Conservation (phyloP, 2,797 vertebrate species). For the Paramormyrops hopkinsi region DNA sequence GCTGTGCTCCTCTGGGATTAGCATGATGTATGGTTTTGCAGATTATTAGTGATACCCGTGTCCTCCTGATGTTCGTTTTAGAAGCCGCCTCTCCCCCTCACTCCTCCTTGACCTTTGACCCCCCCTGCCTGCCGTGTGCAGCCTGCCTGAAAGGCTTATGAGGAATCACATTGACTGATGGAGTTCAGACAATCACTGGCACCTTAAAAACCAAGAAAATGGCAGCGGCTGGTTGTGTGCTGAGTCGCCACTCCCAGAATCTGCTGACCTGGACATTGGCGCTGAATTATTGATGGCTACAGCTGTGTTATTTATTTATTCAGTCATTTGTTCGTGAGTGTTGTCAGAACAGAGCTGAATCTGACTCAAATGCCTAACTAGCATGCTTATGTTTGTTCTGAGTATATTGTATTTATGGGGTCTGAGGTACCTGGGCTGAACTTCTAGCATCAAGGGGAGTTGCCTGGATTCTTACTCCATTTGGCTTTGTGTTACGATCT, state of each 20-base stretch:
- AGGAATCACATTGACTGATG: neutral
- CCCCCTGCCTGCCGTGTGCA: neutral
- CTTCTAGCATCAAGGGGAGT: neutral
- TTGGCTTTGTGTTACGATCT: neutral
- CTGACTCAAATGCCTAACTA: neutral
- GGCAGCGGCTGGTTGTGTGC: neutral
- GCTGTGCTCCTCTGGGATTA: neutral
- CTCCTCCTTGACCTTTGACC: neutral
- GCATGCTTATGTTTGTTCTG: neutral
- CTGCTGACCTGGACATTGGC: neutral
- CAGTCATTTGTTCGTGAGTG: neutral
- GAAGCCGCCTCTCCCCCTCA: neutral
- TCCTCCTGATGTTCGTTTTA: neutral
- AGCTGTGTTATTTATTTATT: neutral
- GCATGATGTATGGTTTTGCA: neutral
- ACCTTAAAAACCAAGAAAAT: neutral
- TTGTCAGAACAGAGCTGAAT: neutral
- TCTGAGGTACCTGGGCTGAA: neutral
- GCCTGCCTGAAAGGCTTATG: neutral
- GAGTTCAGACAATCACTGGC: neutral
- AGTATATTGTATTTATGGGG: neutral
- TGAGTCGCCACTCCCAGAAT: neutral
- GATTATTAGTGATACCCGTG: neutral
- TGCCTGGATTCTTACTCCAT: neutral
- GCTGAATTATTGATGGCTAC: slow-evolving; percentile 12